phyloP scores from a whole-genome alignment of 2,797 vertebrate genomes.

The Scomberomorus guttatus region DNA sequence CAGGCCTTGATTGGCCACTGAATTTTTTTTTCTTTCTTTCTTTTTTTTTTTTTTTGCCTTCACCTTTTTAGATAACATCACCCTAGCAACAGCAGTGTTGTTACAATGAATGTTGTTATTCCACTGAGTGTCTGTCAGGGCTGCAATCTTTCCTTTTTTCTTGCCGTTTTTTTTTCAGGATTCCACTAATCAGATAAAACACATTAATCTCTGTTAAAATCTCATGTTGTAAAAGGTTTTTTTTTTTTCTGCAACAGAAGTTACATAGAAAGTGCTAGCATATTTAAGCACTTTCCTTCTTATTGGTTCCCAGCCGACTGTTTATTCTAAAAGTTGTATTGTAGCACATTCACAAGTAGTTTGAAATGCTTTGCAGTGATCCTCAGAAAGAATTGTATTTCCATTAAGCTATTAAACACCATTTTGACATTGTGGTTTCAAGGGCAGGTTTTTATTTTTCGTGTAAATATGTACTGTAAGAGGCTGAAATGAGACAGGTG shows the following conservation, averaged over 20 bases:
- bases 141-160: constrained; percentile 12
- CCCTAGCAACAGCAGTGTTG: constrained; percentile 62
- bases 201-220: constrained; percentile 9
- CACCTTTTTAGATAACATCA: constrained; percentile 66
- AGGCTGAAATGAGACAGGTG: constrained; percentile 46
- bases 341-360: background rate
- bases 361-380: constrained; percentile 20
- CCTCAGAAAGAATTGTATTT: constrained; percentile 33
- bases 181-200: constrained; percentile 29
- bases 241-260: background rate
- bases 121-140: constrained; percentile 45
- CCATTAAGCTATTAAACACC: constrained; percentile 50
- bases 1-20: constrained; percentile 61
- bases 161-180: background rate
- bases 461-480: constrained; percentile 47
- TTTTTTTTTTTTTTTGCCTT: background rate
- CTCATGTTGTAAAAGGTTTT: background rate
- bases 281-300: constrained; percentile 25
- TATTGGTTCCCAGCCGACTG: background rate
- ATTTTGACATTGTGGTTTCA: constrained; percentile 64
- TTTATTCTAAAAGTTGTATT: constrained; percentile 22
- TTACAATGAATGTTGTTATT: constrained; percentile 42
- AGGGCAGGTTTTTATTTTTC: constrained; percentile 51
- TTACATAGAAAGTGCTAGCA: background rate
- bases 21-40: constrained; percentile 29